phyloP scores from a whole-genome alignment of 2,113 vertebrate genomes.

The Micronycteris hirsuta region DNA sequence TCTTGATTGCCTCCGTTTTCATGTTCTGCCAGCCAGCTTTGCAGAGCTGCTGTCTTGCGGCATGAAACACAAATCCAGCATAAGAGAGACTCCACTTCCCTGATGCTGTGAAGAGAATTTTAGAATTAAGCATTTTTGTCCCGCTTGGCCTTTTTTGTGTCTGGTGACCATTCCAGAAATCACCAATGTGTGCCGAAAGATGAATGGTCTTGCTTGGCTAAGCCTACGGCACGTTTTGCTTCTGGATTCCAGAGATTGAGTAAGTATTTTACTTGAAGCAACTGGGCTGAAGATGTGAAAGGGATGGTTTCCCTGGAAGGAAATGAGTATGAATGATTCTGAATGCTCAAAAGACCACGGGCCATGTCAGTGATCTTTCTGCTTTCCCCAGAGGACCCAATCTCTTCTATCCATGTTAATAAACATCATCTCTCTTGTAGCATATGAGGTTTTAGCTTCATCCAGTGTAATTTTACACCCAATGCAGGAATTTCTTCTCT shows the following conservation, averaged over 20 bases:
- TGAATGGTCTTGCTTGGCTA: neutral
- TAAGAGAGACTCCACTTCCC: neutral
- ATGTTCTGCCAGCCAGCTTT: neutral
- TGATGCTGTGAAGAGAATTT: neutral
- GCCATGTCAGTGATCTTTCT: neutral
- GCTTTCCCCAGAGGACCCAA: neutral
- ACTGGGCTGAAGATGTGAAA: neutral
- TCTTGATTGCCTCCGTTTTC: neutral
- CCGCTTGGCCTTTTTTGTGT: too few relatives aligned
- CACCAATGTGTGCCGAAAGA: neutral
- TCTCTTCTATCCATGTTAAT: neutral
- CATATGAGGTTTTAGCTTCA: neutral
- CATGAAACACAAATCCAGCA: neutral
- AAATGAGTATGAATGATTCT: neutral
- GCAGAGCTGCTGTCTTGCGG: neutral
- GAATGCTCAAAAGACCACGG: neutral
- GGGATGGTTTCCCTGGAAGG: neutral
- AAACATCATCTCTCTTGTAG: neutral
- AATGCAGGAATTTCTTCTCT: neutral
- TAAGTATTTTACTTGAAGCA: neutral
- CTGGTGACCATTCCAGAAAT: neutral
- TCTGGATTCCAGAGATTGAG: neutral
- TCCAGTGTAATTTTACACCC: neutral
- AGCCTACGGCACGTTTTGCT: fast-evolving
- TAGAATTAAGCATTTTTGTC: neutral